Evolutionary conservation across 2,888 invertebrate species (phyloP).

Genomic region (Glyphotaelius pellucidus): DNA sequence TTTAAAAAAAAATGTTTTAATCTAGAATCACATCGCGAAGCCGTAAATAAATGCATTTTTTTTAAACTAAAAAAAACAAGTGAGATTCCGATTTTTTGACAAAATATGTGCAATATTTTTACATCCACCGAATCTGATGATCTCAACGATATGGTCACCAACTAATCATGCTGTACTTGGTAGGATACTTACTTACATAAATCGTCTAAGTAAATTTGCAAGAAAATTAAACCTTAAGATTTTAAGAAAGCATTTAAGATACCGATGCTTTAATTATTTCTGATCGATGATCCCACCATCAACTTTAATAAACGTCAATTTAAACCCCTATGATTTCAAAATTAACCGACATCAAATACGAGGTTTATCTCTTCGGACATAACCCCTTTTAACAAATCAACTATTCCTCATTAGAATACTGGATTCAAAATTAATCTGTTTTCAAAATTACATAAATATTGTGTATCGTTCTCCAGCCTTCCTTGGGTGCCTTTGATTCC

Average conservation of each 20-base stretch:
- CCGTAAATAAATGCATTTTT: too few species aligned
- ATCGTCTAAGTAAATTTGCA: too few species aligned
- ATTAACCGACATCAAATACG: not conserved
- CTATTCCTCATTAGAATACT: not conserved
- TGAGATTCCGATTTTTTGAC: too few species aligned
- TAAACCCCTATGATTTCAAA: not conserved
- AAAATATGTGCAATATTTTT: too few species aligned
- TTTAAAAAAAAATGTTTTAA: too few species aligned
- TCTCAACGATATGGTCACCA: too few species aligned
- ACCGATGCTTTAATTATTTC: not conserved
- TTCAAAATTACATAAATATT: conserved; percentile 14
- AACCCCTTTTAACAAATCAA: not conserved
- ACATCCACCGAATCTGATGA: too few species aligned
- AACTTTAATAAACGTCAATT: not conserved
- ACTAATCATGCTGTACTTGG: too few species aligned
- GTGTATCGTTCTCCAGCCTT: not conserved
- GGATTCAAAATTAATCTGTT: conserved; percentile 12
- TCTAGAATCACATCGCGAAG: too few species aligned
- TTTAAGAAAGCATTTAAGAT: too few species aligned
- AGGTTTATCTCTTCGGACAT: not conserved
- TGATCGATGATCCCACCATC: not conserved
- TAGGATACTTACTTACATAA: not conserved
- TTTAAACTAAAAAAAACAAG: too few species aligned
- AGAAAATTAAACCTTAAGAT: not conserved
- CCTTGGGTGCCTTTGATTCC: not conserved